A percentile compares a stretch with the other conserved stretches of the same genome.
Conservation (phyloP, 2,113 vertebrate genomes). For the Tachycineta bicolor region DNA sequence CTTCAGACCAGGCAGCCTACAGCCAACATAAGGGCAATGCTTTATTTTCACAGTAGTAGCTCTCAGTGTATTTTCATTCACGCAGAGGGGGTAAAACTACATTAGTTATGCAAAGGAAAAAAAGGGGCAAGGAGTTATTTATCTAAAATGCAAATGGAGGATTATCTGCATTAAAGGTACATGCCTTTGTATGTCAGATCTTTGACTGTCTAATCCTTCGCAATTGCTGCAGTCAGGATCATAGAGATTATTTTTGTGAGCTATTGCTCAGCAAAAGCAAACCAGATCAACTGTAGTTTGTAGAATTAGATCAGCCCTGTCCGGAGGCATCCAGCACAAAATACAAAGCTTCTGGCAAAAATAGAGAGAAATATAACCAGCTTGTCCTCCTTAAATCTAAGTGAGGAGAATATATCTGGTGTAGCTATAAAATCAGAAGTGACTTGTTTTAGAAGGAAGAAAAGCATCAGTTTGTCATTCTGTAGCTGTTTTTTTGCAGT, state of each 20-base stretch:
- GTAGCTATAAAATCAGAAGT: conserved; percentile 30
- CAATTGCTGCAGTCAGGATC: conserved; percentile 36
- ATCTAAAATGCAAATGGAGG: not conserved
- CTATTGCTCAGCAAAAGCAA: conserved; percentile 51
- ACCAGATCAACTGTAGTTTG: conserved; percentile 34
- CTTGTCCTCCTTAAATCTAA: conserved; percentile 49
- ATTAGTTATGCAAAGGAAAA: not conserved
- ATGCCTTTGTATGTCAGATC: not conserved
- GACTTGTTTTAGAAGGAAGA: conserved; percentile 36
- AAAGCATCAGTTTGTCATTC: not conserved
- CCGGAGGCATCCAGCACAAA: not conserved
- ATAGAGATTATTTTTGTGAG: conserved; percentile 32
- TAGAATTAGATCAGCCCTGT: conserved; percentile 35
- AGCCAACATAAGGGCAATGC: not conserved
- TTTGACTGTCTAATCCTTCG: conserved; percentile 49
- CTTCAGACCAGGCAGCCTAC: not conserved
- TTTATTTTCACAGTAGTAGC: not conserved
- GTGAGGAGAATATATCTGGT: not conserved
- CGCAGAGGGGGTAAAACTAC: not conserved
- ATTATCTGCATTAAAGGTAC: conserved; percentile 30
- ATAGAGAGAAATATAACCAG: conserved; percentile 19
- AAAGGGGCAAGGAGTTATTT: not conserved
- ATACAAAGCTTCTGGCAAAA: conserved; percentile 31
- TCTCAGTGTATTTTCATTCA: not conserved
- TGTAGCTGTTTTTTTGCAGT: not conserved